phyloP scores from a whole-genome alignment of 2,113 vertebrate species.

The Symphodus melops region DNA sequence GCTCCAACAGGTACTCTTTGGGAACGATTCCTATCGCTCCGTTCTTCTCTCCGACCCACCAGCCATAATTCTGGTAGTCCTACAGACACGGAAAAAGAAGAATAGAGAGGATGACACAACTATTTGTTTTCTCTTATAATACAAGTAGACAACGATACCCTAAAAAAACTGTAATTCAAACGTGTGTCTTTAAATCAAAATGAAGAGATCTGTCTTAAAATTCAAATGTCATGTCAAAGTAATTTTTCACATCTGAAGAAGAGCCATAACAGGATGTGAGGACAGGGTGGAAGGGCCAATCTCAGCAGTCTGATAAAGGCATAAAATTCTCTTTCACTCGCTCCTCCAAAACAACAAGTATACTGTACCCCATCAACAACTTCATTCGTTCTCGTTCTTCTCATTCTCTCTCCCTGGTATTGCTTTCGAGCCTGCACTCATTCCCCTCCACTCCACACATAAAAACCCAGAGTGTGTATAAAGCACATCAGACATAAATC shows the following conservation, averaged over 20 bases:
- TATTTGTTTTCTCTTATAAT: not conserved
- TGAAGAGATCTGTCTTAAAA: too few relatives aligned
- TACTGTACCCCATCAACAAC: slow-evolving; percentile 25
- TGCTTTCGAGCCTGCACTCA: slow-evolving; percentile 37
- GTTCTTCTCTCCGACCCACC: slow-evolving; percentile 98
- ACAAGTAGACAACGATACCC: not conserved
- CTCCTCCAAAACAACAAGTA: slow-evolving; percentile 1
- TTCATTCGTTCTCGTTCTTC: slow-evolving; percentile 5
- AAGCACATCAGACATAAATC: slow-evolving; percentile 65
- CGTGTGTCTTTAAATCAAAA: too few relatives aligned
- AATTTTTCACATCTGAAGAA: too few relatives aligned
- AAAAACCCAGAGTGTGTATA: slow-evolving; percentile 34
- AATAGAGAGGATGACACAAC: not conserved
- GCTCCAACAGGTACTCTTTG: slow-evolving; percentile 94
- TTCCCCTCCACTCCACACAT: slow-evolving; percentile 25
- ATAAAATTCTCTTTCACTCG: not conserved
- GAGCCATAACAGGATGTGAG: too few relatives aligned
- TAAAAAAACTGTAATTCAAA: too few relatives aligned
- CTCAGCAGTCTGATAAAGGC: not conserved
- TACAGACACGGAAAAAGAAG: slow-evolving; percentile 75
- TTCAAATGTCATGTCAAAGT: too few relatives aligned
- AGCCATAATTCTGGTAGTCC: slow-evolving; percentile 96
- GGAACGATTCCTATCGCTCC: slow-evolving; percentile 96
- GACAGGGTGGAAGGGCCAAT: too few relatives aligned
- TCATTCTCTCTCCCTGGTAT: slow-evolving; percentile 1